Conservation (phyloP, 2,888 invertebrate species). For the Lochmaea crataegi region DNA sequence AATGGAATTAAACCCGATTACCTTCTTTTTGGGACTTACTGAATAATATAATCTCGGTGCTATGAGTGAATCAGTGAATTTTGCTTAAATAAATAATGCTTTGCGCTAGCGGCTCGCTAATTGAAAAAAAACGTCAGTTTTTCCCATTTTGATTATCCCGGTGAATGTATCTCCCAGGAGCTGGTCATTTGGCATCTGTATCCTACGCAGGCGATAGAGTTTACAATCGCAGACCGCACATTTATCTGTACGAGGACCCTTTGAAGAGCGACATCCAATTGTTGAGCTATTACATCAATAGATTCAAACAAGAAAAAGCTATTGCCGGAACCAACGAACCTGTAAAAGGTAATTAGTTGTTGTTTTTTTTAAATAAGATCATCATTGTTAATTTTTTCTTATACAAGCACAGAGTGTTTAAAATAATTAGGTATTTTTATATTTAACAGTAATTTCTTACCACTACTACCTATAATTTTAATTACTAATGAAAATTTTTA, state of each 20-base stretch:
- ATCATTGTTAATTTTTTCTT: neutral
- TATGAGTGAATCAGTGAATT: too few species aligned
- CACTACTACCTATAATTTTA: too few species aligned
- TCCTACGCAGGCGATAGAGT: constrained; percentile 86
- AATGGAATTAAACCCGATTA: too few species aligned
- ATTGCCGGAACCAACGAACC: constrained; percentile 34
- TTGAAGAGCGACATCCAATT: constrained; percentile 88
- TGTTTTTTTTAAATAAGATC: neutral
- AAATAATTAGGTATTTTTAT: too few species aligned
- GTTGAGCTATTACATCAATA: constrained; percentile 88
- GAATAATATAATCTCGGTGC: too few species aligned
- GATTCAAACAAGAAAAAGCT: constrained; percentile 69
- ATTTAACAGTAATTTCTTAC: too few species aligned
- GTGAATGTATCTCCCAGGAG: constrained; percentile 67
- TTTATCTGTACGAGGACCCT: constrained; percentile 73
- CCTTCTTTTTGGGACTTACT: too few species aligned
- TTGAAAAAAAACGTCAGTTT: constrained; percentile 8
- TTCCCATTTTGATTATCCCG: constrained; percentile 18
- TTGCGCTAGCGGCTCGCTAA: neutral
- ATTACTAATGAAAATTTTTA: too few species aligned
- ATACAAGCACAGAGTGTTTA: neutral
- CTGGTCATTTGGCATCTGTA: constrained; percentile 86
- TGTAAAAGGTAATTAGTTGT: constrained; percentile 39
- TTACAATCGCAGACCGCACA: constrained; percentile 79
- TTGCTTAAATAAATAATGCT: neutral